Conservation (phyloP, 2,113 vertebrate genomes). For the Salvelinus sp. region DNA sequence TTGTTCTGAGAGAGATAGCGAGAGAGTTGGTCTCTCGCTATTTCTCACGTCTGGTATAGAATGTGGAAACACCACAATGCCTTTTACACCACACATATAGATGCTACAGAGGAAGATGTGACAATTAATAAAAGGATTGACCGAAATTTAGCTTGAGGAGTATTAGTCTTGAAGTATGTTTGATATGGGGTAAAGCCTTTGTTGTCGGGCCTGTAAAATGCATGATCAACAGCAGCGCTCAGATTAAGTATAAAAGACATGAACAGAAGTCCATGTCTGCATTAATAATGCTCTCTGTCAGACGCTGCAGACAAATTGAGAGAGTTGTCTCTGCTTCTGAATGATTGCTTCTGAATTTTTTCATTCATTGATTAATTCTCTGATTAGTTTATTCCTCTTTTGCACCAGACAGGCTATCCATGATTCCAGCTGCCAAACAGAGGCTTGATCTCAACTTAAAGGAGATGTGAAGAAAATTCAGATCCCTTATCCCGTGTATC, state of each 20-base stretch:
- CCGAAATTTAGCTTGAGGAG: background rate
- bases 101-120: too few species aligned
- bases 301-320: constrained; percentile 61
- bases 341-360: constrained; percentile 58
- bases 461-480: constrained; percentile 17
- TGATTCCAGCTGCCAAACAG: constrained; percentile 38
- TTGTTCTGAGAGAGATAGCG: constrained; percentile 21
- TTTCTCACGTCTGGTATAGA: too few species aligned
- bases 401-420: constrained; percentile 41
- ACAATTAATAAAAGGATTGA: constrained; percentile 9
- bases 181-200: constrained; percentile 9
- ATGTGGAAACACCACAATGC: too few species aligned
- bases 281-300: constrained; percentile 44
- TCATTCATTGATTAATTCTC: constrained; percentile 49
- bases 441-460: constrained; percentile 50
- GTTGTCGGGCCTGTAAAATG: constrained; percentile 48
- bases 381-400: constrained; percentile 45
- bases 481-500: constrained; percentile 44
- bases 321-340: constrained; percentile 71
- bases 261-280: constrained; percentile 39
- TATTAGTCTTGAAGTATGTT: background rate
- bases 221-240: constrained; percentile 61
- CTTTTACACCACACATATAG: too few species aligned
- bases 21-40: constrained; percentile 65
- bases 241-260: constrained; percentile 52